Percentiles rank a stretch among this genome's conserved stretches.
Evolutionary conservation across 2,113 vertebrate genomes (phyloP).

Genomic region (Neomonachus schauinslandi): DNA sequence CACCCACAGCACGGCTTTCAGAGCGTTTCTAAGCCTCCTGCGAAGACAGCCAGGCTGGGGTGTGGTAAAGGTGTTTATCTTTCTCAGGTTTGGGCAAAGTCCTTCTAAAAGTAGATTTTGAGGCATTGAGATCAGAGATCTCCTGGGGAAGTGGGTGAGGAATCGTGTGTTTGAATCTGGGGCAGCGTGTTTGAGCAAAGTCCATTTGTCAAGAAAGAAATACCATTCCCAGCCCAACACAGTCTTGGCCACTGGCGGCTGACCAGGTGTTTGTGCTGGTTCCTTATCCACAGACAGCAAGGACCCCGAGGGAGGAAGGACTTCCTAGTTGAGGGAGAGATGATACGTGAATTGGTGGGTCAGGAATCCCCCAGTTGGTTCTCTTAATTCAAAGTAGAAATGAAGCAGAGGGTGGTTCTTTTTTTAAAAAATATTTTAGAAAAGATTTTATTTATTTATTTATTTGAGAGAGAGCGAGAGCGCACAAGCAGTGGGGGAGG

Average conservation of each 20-base stretch:
- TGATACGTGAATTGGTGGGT: background rate
- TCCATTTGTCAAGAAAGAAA: background rate
- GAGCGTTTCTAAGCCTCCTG: background rate
- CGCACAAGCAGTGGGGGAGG: background rate
- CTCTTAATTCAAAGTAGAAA: background rate
- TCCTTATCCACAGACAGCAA: background rate
- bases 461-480: background rate
- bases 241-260: background rate
- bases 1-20: fast-evolving
- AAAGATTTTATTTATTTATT: background rate
- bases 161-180: background rate
- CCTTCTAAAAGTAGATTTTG: background rate
- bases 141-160: background rate
- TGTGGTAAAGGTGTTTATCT: background rate
- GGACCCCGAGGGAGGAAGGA: background rate
- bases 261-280: background rate
- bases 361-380: background rate
- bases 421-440: background rate
- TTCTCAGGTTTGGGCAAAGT: background rate
- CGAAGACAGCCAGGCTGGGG: background rate
- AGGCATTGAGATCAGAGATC: background rate
- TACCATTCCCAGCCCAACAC: background rate
- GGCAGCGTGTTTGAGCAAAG: background rate
- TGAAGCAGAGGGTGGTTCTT: background rate
- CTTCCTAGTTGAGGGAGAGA: background rate